Base-by-base conservation (phyloP, 2,113 vertebrate genomes). In the Hippotragus niger region DNA sequence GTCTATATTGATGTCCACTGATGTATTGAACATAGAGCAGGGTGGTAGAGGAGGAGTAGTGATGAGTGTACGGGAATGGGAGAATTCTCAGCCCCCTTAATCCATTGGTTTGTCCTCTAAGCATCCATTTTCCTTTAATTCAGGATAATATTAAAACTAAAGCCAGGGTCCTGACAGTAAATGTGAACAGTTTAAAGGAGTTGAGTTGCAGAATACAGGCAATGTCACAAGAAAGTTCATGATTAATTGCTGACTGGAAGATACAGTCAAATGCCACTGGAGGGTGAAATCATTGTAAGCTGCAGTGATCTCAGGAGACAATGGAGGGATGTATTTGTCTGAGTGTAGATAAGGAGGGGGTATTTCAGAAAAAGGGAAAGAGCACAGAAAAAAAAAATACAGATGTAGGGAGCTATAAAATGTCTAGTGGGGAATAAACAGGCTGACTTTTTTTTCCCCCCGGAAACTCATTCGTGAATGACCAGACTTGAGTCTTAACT, bases 141-240 rank as follows among this genome's bases (percentile, higher is more conserved):
- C 85, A 94, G 67, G 21, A 15, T 92, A 52, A 92, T 52, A 50
- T 93, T 92, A 95, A 92, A 96, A 95, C 45, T 25, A 87, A 53
- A 74, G 16, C 33, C 50, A 80, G 27, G 50, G 25, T 33, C 55
- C 55, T 62, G 90, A 31, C 11, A 33, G 76, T 43, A 76, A 36
- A 64, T 23, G 19, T 53, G 64, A 96, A 45, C 5, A 64, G 78
- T 81, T 84, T n/a, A 40, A 67, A 96, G 55, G 19, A 47, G 78
- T 29, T 89, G 55, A 52, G 27, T 21, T 80, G 90, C 64, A 90
- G 84, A 71, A 93, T 29, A 57, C 27, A 90, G 50, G 52, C 89
- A 57, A 0, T 87, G 62, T 85, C 88, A 82, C 12, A 33, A 84
- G 53, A 50, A 92, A 55, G 36, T 45, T 64, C 36, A 23, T 25